Evolutionary conservation across 2,888 invertebrate genomes (phyloP), one percentile per base, ranked within the genome.

Genomic region (Pyrrhia umbra): DNA sequence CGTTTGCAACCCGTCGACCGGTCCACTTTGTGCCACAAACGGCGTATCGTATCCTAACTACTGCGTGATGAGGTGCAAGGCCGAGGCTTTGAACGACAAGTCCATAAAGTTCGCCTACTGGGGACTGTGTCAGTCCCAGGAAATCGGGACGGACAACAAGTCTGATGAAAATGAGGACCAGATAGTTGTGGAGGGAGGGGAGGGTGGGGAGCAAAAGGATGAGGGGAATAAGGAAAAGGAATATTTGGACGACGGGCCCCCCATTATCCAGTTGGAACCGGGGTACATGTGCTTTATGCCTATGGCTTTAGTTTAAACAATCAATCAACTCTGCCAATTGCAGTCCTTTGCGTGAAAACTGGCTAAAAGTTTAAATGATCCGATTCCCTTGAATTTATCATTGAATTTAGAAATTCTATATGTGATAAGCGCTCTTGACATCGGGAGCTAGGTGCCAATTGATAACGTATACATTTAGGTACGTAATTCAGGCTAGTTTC

Each of bases 1-100:
- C 20, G 1, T 16, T 30, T 58, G 57, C 42, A 50, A 50, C 23
- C 58, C 58, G 0, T 3, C 30, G n/a, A 34, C 16, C n/a, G 21
- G 57, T 16, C 49, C 57, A 10, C 15, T 58, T n/a, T 58, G 58
- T 27, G 58, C 34, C 34, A 58, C 2, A 1, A 37, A 58, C n/a
- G 58, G 34, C 6, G 34, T 23, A 1, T 43, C 58, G 1, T 50
- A 34, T 20, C 2, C 18, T 34, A 58, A 43, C 18, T n/a, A 15
- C 20, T 58, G 58, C 9, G 43, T 50, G 1, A 34, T 58, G 50
- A 21, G 30, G 2, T 58, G 58, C 58, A 37, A 43, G 23, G n/a
- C 40, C 15, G 18, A 15, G 13, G 40, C 40, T 18, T 2, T 9
- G 16, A 34, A 13, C 9, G 18, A 43, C 16, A 42, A 37, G 0